Percentiles rank a stretch among this genome's conserved stretches.
Conservation (phyloP, 2,888 invertebrate species). For the Quadroppia sp. region DNA sequence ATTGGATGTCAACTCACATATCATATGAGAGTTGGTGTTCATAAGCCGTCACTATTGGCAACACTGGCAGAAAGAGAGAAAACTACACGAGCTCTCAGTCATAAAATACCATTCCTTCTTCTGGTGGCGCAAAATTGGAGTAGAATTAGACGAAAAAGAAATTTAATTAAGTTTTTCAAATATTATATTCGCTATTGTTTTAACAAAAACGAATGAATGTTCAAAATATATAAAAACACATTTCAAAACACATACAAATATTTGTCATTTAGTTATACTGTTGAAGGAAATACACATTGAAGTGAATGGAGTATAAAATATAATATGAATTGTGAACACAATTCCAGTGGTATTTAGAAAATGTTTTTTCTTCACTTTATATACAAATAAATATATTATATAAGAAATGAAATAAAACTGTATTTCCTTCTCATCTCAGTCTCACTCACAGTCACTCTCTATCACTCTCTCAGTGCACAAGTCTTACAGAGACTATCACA, state of each 20-base stretch:
- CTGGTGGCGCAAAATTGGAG: background rate
- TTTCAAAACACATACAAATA: background rate
- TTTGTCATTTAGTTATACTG: no score
- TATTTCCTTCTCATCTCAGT: background rate
- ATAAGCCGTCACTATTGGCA: slow-evolving; percentile 9
- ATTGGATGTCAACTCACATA: background rate
- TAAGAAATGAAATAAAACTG: background rate
- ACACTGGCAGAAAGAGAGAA: background rate
- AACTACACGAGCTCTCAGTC: background rate
- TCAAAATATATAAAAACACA: background rate
- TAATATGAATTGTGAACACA: background rate
- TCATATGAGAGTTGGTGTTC: background rate
- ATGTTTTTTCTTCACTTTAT: background rate
- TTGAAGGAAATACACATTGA: no score
- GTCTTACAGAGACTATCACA: background rate
- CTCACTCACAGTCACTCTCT: no score
- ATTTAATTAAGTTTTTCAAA: background rate
- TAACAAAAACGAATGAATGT: background rate
- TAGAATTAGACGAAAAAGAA: background rate
- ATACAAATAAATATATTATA: background rate
- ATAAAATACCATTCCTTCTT: background rate
- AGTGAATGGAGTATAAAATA: no score
- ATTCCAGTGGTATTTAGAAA: background rate
- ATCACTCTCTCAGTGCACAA: background rate
- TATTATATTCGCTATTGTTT: background rate